Conservation (phyloP, 2,113 vertebrate species). For the Neolamprologus longior region DNA sequence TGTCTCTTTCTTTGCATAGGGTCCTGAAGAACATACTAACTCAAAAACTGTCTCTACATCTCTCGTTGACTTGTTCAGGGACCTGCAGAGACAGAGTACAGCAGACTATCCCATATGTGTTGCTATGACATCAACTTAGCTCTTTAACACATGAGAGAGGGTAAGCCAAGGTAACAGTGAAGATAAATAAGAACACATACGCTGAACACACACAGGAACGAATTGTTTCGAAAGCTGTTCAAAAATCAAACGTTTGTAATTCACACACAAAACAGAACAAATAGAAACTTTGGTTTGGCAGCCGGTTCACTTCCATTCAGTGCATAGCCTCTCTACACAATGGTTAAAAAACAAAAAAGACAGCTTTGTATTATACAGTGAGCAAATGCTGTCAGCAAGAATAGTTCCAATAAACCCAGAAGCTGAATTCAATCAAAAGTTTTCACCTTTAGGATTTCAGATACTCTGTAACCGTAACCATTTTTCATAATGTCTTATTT, state of each 20-base stretch:
- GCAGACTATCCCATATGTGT: not conserved
- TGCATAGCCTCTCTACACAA: not conserved
- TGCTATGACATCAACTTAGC: constrained; percentile 17
- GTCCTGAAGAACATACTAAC: constrained; percentile 4
- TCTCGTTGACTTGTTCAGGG: not conserved
- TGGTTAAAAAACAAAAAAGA: not conserved
- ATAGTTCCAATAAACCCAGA: not conserved
- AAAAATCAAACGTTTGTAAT: not conserved
- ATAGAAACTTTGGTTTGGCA: constrained; percentile 57
- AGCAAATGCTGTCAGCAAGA: not conserved
- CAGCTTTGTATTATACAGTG: not conserved
- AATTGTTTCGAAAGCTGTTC: not conserved
- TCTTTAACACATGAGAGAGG: not conserved
- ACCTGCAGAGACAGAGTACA: not conserved
- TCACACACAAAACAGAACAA: not conserved
- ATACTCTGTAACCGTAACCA: not conserved
- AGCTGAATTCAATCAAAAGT: not conserved
- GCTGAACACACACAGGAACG: not conserved
- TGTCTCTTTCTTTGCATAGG: constrained; percentile 52
- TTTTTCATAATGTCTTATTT: not conserved
- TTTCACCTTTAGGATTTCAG: not conserved
- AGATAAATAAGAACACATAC: not conserved
- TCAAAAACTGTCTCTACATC: not conserved
- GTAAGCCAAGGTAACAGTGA: not conserved
- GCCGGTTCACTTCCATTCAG: not conserved